These are phyloP conservation scores for Coelogynopora nodosa DNA, from an alignment of 2,888 invertebrate genomes.

Conservation along the genomic window DNA sequence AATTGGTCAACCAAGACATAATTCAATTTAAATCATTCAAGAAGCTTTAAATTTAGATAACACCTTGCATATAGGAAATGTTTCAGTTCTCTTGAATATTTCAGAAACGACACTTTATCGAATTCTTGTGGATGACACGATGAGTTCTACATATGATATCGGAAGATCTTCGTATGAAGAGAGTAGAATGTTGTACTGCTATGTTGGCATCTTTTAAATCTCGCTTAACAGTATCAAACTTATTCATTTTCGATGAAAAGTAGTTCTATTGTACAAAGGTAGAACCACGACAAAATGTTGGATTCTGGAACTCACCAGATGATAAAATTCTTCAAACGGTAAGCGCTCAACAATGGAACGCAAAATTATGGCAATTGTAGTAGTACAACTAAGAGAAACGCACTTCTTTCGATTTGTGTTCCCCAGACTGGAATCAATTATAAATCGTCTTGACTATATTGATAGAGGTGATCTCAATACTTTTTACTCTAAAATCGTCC, in stretches of 20 bases:
- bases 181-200: constrained; percentile 11
- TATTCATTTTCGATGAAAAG: neutral
- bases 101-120: neutral
- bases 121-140: neutral
- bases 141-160: neutral
- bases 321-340: neutral
- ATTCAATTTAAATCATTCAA: neutral
- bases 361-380: neutral
- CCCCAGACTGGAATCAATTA: neutral
- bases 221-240: neutral
- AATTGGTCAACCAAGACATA: neutral
- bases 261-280: neutral
- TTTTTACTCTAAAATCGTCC: neutral
- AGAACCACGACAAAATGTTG: neutral
- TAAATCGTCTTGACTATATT: neutral
- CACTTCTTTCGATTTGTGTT: neutral
- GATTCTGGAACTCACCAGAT: neutral
- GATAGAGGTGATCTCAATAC: neutral
- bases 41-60: neutral
- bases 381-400: neutral
- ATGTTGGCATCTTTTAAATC: neutral
- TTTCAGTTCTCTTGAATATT: neutral
- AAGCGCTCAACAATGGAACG: neutral
- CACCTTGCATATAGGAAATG: neutral
- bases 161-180: neutral